Evolutionary conservation across 1,140 invertebrate species (phyloP), one percentile per base, ranked within the genome.

Genomic region (Hylaeus anthracinus): DNA sequence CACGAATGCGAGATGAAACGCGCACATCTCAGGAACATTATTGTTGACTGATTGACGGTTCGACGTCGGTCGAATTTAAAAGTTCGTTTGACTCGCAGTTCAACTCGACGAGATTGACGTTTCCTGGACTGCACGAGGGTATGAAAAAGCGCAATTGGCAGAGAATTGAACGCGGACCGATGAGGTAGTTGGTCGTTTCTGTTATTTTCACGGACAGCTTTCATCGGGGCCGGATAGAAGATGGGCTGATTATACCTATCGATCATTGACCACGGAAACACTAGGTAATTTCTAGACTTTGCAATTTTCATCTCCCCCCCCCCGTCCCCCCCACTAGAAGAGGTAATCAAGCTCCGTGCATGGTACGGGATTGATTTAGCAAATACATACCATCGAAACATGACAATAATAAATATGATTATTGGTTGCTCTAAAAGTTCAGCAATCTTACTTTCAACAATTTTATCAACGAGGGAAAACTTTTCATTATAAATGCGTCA

Each of bases 81-180:
- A 65, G 10, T 67, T 51, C 45, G 8, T 26, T 45, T 8, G 14
- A 15, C 39, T 61, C 51, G n/a, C 10, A 14, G 39, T 15, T 43
- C 26, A 3, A 26, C 45, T 56, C 48, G 6, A 15, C 37, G 39
- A 4, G 63, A 77, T 37, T 70, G 45, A 77, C 45, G 75, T 26
- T 39, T 41, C 15, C 37, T 14, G 41, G 6, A 2, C 1, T 53
- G 9, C 10, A 14, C 14, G 14, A 8, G 48, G 63, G 10, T 51
- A 77, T 51, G 41, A 72, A 63, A 69, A 45, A 71, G 45, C 39
- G 41, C n/a, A 37, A 78, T 78, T 78, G 14, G 9, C 45, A 6
- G 12, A 12, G 56, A 77, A 77, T 77, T 61, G 70, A 41, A 60
- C 43, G 56, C 55, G 43, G 10, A 26, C 26, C 43, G 12, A 5